phyloP scores from a whole-genome alignment of 1,140 invertebrate species.

The Sweltsa coloradensis region DNA sequence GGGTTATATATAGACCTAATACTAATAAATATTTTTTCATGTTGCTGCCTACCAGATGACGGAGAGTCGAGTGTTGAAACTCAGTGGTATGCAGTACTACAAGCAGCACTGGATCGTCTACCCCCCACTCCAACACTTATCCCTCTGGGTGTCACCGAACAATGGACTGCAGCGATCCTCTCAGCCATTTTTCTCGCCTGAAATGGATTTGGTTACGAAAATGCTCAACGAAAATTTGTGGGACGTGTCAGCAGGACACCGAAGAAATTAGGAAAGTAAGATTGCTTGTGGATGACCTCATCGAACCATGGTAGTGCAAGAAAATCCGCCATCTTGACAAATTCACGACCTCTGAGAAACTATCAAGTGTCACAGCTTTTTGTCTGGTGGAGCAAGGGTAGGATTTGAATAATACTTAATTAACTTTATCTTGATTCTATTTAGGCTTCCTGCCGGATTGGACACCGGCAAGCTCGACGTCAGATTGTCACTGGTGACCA shows the following conservation, averaged over 20 bases:
- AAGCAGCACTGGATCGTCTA: constrained; percentile 31
- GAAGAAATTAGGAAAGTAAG: constrained; percentile 33
- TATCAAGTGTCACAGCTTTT: constrained; percentile 77
- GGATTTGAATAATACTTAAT: no score
- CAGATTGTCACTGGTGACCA: no score
- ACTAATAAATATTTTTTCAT: no score
- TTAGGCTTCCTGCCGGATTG: no score
- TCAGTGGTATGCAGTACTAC: constrained; percentile 28
- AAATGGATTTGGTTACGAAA: no score
- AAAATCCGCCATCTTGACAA: constrained; percentile 62
- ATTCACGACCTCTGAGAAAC: constrained; percentile 84
- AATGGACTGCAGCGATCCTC: constrained; percentile 59
- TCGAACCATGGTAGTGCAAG: constrained; percentile 65
- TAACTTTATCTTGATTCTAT: no score
- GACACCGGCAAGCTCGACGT: no score
- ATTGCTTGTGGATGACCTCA: constrained; percentile 33
- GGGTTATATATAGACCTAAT: no score
- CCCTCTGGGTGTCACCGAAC: constrained; percentile 40
- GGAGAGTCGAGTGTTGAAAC: constrained; percentile 33
- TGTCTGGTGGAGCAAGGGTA: constrained; percentile 67
- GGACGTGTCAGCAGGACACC: constrained; percentile 31
- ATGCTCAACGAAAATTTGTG: no score
- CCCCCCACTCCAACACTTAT: constrained; percentile 39
- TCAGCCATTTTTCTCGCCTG: constrained; percentile 50
- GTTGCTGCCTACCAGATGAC: no score